Evolutionary conservation across 2,888 invertebrate genomes (phyloP).

Genomic region (Dromius quadrimaculatus): DNA sequence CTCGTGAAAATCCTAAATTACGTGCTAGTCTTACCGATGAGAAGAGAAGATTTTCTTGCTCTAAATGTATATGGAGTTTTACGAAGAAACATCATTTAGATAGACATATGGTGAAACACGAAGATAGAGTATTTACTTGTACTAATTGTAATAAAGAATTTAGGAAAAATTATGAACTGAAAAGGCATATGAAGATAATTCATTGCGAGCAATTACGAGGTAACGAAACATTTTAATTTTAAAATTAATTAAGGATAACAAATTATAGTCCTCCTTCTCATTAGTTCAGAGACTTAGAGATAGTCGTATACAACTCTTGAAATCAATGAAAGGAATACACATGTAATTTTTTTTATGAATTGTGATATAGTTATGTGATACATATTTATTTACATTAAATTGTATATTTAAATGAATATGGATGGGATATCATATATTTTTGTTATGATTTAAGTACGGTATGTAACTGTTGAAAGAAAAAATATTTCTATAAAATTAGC

Average conservation of each 20-base stretch:
- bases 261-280: too few relatives aligned
- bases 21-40: constrained; percentile 38
- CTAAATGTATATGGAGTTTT: constrained; percentile 40
- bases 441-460: too few relatives aligned
- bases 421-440: too few relatives aligned
- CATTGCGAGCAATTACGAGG: constrained; percentile 6
- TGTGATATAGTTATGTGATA: too few relatives aligned
- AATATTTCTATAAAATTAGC: too few relatives aligned
- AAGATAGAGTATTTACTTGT: constrained; percentile 28
- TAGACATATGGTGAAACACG: constrained; percentile 41
- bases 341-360: too few relatives aligned
- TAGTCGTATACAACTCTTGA: too few relatives aligned
- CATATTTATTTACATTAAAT: too few relatives aligned
- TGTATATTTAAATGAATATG: too few relatives aligned
- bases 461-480: too few relatives aligned
- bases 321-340: too few relatives aligned
- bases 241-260: background rate
- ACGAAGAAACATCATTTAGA: constrained; percentile 45
- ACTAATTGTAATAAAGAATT: constrained; percentile 25
- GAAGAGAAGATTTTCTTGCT: constrained; percentile 30
- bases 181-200: constrained; percentile 26
- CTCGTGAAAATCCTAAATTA: constrained; percentile 64
- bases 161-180: constrained; percentile 37
- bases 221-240: constrained; percentile 1
- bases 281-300: too few relatives aligned